Conservation (phyloP, 1,140 invertebrate species). For the Bombus fervidus region DNA sequence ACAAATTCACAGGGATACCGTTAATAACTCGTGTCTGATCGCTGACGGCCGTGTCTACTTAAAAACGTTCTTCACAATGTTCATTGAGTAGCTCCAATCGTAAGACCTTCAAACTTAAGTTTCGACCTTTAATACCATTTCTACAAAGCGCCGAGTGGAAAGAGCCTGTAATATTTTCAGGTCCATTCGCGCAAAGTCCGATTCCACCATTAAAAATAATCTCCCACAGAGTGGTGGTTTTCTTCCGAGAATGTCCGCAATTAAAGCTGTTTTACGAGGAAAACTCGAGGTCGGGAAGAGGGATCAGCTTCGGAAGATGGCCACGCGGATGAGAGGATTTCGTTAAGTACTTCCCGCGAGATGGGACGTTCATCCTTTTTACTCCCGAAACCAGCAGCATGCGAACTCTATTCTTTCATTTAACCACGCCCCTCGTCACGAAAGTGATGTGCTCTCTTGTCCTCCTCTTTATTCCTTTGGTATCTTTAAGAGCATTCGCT, state of each 20-base stretch:
- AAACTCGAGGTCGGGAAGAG: conserved; percentile 28
- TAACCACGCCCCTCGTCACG: conserved; percentile 43
- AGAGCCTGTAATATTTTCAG: not conserved
- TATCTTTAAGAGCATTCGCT: conserved; percentile 20
- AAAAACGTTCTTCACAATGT: not conserved
- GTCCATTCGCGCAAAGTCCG: not conserved
- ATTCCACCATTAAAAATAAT: conserved; percentile 9
- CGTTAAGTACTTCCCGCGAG: conserved; percentile 67
- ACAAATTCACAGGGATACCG: too few relatives aligned
- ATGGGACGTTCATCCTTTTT: conserved; percentile 72
- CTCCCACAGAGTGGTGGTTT: not conserved
- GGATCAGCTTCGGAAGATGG: conserved; percentile 46
- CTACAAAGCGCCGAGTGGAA: not conserved
- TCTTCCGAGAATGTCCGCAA: conserved; percentile 22
- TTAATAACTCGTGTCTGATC: not conserved
- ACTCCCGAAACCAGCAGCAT: conserved; percentile 38
- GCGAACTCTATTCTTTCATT: conserved; percentile 68
- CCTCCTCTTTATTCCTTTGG: conserved; percentile 1
- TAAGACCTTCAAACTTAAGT: not conserved
- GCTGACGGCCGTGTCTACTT: not conserved
- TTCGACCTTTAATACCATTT: not conserved
- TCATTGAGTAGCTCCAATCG: not conserved
- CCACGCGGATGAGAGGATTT: conserved; percentile 73
- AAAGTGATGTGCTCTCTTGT: conserved; percentile 46
- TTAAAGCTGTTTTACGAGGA: conserved; percentile 60